Conservation (phyloP, 2,797 vertebrate genomes). For the Chaenodraco wilsoni region DNA sequence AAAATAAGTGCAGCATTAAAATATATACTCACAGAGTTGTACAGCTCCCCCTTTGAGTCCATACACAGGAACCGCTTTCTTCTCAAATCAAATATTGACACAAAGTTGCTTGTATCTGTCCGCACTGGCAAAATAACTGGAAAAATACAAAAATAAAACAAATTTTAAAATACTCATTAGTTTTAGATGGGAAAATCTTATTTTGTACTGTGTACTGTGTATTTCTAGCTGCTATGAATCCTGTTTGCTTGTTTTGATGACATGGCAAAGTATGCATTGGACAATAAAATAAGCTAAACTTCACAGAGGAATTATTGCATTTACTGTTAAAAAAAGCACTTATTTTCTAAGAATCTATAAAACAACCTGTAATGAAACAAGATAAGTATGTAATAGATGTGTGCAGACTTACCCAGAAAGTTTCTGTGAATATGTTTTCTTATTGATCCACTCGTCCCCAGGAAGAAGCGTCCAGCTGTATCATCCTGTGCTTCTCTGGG, state of each 20-base stretch:
- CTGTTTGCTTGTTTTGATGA: constrained; percentile 13
- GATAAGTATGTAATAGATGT: neutral
- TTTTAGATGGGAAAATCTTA: neutral
- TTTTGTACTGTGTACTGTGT: neutral
- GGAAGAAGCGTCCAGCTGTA: constrained; percentile 65
- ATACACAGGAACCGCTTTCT: constrained; percentile 87
- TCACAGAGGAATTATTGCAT: neutral
- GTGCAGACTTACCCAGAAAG: constrained; percentile 85
- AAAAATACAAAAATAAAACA: constrained; percentile 19
- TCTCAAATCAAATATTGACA: constrained; percentile 87
- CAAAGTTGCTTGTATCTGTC: constrained; percentile 78
- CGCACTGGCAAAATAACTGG: constrained; percentile 84
- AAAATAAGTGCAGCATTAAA: neutral
- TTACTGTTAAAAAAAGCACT: too few relatives aligned
- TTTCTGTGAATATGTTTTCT: constrained; percentile 76
- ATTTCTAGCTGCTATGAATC: neutral
- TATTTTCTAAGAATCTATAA: neutral
- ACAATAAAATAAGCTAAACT: neutral
- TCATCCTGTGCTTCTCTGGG: neutral
- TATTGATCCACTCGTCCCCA: constrained; percentile 72
- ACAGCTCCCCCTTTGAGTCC: constrained; percentile 82
- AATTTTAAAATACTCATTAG: neutral
- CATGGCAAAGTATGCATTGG: neutral
- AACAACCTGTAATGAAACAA: neutral
- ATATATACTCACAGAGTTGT: constrained; percentile 87